A percentile compares a stretch with the other conserved stretches of the same genome.
Conservation (phyloP, 2,888 invertebrate species). For the Apantesis nais region DNA sequence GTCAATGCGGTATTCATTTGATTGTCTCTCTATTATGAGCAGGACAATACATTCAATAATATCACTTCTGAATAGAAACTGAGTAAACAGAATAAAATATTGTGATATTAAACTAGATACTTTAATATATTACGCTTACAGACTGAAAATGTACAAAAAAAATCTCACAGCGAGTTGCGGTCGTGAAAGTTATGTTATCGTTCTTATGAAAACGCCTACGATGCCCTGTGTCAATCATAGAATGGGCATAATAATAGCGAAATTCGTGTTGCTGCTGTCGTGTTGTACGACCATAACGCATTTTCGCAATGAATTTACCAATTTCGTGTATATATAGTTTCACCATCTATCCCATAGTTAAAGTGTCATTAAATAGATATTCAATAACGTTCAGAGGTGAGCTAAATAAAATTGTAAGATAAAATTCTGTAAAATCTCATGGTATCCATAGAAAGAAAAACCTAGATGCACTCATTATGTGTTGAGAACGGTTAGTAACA, state of each 20-base stretch:
- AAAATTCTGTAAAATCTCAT: too few relatives aligned
- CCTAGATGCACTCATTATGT: too few relatives aligned
- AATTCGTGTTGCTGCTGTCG: not conserved
- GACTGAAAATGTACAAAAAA: not conserved
- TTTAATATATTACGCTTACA: not conserved
- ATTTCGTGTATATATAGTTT: not conserved
- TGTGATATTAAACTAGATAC: not conserved
- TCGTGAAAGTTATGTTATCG: not conserved
- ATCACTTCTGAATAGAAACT: constrained; percentile 20
- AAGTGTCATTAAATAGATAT: too few relatives aligned
- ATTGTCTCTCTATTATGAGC: constrained; percentile 42
- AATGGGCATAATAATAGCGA: not conserved
- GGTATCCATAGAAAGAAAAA: too few relatives aligned
- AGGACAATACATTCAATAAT: constrained; percentile 36
- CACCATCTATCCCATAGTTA: too few relatives aligned
- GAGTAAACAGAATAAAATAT: constrained; percentile 17
- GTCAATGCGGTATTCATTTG: constrained; percentile 52
- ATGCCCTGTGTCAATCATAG: not conserved
- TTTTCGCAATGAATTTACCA: not conserved
- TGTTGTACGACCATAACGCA: not conserved
- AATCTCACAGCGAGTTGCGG: not conserved
- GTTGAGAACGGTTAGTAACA: too few relatives aligned
- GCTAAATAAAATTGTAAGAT: too few relatives aligned
- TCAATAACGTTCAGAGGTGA: too few relatives aligned
- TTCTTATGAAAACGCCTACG: not conserved